These are phyloP conservation scores for Cotesia typhae DNA, from an alignment of 1,140 invertebrate genomes.

Conservation along the genomic window DNA sequence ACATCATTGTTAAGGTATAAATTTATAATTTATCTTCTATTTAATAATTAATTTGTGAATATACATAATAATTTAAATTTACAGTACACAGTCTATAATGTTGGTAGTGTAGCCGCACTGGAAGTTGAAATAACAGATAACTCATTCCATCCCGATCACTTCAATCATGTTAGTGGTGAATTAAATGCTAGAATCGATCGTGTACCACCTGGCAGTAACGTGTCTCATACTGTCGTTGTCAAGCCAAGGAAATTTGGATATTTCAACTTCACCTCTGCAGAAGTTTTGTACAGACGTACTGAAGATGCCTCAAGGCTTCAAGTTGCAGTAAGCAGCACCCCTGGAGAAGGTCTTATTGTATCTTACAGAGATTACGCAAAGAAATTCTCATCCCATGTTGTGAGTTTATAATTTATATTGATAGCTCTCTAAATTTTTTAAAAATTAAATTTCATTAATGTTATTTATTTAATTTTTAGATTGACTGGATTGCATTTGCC, in stretches of 20 bases:
- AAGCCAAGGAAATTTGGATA: slow-evolving; percentile 90
- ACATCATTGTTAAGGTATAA: slow-evolving; percentile 88
- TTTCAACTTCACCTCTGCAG: slow-evolving; percentile 97
- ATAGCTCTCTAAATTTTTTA: neutral
- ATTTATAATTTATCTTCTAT: neutral
- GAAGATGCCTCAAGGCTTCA: slow-evolving; percentile 82
- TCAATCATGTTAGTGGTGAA: slow-evolving; percentile 86
- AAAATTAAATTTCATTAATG: slow-evolving; percentile 10
- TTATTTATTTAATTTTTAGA: slow-evolving; percentile 63
- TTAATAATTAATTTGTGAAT: slow-evolving; percentile 11
- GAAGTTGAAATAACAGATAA: slow-evolving; percentile 89
- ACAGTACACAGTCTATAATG: slow-evolving; percentile 84
- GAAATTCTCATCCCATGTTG: slow-evolving; percentile 96
- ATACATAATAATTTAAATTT: slow-evolving; percentile 40
- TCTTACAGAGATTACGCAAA: slow-evolving; percentile 96
- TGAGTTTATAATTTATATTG: slow-evolving; percentile 61
- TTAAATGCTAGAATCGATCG: slow-evolving; percentile 84
- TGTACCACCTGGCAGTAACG: slow-evolving; percentile 91
- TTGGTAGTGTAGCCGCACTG: slow-evolving; percentile 86
- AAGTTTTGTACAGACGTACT: slow-evolving; percentile 86
- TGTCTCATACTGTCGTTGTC: slow-evolving; percentile 92
- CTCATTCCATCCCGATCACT: slow-evolving; percentile 89
- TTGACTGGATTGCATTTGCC: slow-evolving; percentile 96
- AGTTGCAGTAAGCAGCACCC: slow-evolving; percentile 91
- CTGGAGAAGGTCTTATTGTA: slow-evolving; percentile 95